A percentile compares a stretch with the other conserved stretches of the same genome.
Evolutionary conservation across 2,888 invertebrate genomes (phyloP).

Genomic region (Microdon myrmicae): DNA sequence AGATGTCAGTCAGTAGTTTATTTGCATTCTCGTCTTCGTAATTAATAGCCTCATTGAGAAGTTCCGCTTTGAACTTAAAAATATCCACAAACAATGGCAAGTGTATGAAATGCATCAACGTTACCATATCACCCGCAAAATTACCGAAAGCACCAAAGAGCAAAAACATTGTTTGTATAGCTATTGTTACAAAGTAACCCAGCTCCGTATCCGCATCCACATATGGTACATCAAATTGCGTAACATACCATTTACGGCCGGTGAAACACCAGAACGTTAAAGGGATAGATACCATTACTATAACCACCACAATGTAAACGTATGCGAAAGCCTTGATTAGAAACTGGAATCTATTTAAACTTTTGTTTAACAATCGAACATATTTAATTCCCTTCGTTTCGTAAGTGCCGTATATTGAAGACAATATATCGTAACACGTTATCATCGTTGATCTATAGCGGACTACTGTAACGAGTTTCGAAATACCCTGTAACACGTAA

Average conservation of each 20-base stretch:
- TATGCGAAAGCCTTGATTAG: neutral
- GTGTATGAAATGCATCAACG: conserved; percentile 52
- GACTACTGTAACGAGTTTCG: conserved; percentile 20
- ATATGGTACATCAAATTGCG: conserved; percentile 55
- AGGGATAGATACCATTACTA: conserved; percentile 20
- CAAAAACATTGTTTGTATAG: conserved; percentile 37
- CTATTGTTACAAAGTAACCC: conserved; percentile 49
- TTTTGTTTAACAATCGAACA: neutral
- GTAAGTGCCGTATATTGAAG: conserved; percentile 14
- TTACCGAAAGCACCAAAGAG: conserved; percentile 51
- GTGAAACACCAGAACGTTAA: conserved; percentile 8
- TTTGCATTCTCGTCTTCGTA: neutral
- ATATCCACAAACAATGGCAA: conserved; percentile 52
- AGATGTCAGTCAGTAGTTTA: conserved; percentile 51
- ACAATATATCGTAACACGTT: neutral
- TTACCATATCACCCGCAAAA: conserved; percentile 54
- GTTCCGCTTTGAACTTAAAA: conserved; percentile 49
- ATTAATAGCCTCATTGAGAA: conserved; percentile 40
- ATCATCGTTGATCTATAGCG: neutral
- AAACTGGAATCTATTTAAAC: neutral
- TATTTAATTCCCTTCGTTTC: conserved; percentile 7
- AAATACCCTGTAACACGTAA: conserved; percentile 30
- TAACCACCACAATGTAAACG: neutral
- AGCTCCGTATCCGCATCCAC: conserved; percentile 45
- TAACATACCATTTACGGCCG: conserved; percentile 34